Conservation (phyloP, 2,797 vertebrate genomes). For the Megalops cyprinoides region DNA sequence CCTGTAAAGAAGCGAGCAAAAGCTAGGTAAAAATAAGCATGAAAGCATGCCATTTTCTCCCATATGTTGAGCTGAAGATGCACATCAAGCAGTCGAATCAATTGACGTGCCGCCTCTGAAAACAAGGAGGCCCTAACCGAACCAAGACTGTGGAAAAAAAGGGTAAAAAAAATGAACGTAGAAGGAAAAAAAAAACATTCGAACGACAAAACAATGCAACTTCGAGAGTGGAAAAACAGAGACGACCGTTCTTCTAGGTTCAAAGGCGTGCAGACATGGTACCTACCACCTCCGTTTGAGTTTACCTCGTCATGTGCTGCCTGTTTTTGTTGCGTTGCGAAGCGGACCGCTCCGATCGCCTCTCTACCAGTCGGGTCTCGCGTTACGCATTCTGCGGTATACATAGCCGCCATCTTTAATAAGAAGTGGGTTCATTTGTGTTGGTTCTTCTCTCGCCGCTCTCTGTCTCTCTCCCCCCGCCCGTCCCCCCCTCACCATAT, state of each 20-base stretch:
- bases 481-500: slow-evolving; percentile 67
- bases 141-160: slow-evolving; percentile 51
- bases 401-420: slow-evolving; percentile 83
- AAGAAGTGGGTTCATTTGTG: slow-evolving; percentile 77
- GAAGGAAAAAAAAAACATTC: slow-evolving; percentile 42
- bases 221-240: slow-evolving; percentile 50
- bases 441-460: slow-evolving; percentile 72
- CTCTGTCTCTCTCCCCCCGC: slow-evolving; percentile 71
- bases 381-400: slow-evolving; percentile 77
- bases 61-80: slow-evolving; percentile 52
- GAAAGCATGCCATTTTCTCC: slow-evolving; percentile 54
- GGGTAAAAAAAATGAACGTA: slow-evolving; percentile 41
- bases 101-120: slow-evolving; percentile 66
- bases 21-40: slow-evolving; percentile 53
- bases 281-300: slow-evolving; percentile 57
- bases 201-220: slow-evolving; percentile 58
- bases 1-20: slow-evolving; percentile 49
- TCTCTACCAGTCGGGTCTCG: slow-evolving; percentile 62
- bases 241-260: slow-evolving; percentile 50
- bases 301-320: slow-evolving; percentile 64
- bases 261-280: slow-evolving; percentile 58
- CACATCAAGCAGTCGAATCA: slow-evolving; percentile 64
- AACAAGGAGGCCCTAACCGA: slow-evolving; percentile 61
- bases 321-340: slow-evolving; percentile 63
- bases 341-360: slow-evolving; percentile 66